Percentiles rank a stretch among this genome's conserved stretches.
phyloP scores from a whole-genome alignment of 53 echinoderm and acorn worm genomes.

The Patiria pectinifera region DNA sequence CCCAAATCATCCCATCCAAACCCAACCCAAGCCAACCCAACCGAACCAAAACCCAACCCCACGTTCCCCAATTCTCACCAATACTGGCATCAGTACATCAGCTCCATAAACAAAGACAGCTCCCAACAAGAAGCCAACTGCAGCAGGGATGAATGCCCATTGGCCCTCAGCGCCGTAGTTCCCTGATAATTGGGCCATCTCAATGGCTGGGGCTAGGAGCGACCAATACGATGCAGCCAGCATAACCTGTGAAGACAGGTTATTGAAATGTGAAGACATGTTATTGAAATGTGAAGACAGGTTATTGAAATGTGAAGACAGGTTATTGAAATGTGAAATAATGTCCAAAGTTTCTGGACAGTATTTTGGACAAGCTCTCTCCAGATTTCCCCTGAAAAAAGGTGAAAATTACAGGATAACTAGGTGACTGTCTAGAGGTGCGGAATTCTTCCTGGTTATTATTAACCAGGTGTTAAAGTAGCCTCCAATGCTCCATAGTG shows the following conservation, averaged over 20 bases:
- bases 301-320: not conserved
- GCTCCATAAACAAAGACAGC: slow-evolving; percentile 93
- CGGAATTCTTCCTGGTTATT: too few relatives aligned
- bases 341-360: not conserved
- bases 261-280: not conserved
- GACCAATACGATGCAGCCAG: slow-evolving; percentile 99
- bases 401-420: not conserved
- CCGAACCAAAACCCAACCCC: not conserved
- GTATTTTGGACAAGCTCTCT: too few relatives aligned
- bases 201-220: slow-evolving; percentile 93
- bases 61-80: slow-evolving; percentile 67
- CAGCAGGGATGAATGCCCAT: slow-evolving; percentile 87
- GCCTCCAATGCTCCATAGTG: too few relatives aligned
- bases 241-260: slow-evolving; percentile 77
- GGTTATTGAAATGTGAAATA: not conserved
- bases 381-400: not conserved
- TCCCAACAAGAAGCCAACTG: slow-evolving; percentile 84
- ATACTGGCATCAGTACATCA: slow-evolving; percentile 83
- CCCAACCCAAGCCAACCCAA: not conserved
- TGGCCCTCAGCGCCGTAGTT: slow-evolving; percentile 73
- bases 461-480: too few relatives aligned
- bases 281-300: not conserved
- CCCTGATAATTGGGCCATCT: slow-evolving; percentile 81
- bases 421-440: too few relatives aligned
- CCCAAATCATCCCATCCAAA: not conserved